A percentile compares a stretch with the other conserved stretches of the same genome.
Conservation (phyloP, 2,113 vertebrate genomes). For the Hydrochoerus hydrochaeris region DNA sequence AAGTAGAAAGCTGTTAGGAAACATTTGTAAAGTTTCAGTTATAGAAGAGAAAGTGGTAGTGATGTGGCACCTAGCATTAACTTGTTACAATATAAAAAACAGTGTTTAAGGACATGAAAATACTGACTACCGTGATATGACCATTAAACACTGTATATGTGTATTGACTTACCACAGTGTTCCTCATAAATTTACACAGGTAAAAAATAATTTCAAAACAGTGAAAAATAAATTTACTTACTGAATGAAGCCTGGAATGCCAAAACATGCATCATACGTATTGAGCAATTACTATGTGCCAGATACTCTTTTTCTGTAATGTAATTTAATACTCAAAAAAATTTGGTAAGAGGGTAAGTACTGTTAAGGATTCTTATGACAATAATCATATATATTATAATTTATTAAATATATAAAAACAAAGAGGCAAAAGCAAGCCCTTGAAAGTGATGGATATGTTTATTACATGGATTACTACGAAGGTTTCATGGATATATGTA, state of each 20-base stretch:
- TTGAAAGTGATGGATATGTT: background rate
- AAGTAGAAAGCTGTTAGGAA: background rate
- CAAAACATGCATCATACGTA: background rate
- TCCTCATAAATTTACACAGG: background rate
- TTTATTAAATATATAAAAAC: background rate
- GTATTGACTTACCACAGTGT: background rate
- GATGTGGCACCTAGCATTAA: background rate
- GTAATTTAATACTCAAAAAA: background rate
- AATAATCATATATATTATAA: background rate
- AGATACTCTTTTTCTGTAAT: background rate
- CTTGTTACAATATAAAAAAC: background rate
- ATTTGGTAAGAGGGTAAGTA: too few species aligned
- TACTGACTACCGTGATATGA: background rate
- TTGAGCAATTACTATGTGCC: background rate
- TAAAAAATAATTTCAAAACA: background rate
- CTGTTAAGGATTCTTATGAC: background rate
- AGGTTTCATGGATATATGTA: background rate
- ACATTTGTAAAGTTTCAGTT: background rate
- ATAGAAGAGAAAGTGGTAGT: background rate
- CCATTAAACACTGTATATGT: background rate
- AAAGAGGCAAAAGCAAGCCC: background rate
- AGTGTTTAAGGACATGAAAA: background rate
- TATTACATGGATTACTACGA: background rate
- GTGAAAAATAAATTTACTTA: background rate
- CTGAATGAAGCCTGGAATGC: background rate